phyloP scores from a whole-genome alignment of 2,113 vertebrate species.

The Siphamia tubifer region DNA sequence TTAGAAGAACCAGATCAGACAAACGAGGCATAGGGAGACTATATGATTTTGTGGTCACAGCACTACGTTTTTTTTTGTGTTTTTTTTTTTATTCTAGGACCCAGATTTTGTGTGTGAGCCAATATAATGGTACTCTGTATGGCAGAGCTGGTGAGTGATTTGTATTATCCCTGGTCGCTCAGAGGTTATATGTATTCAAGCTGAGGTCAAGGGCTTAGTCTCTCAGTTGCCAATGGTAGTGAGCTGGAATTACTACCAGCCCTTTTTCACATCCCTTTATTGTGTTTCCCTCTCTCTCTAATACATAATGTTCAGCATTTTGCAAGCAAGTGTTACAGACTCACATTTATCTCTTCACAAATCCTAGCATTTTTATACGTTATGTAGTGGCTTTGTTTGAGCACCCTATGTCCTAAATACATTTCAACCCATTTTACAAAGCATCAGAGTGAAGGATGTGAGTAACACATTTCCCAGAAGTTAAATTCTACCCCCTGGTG shows the following conservation, averaged over 20 bases:
- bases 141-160: constrained; percentile 13
- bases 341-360: background rate
- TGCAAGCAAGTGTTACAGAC: background rate
- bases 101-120: background rate
- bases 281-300: background rate
- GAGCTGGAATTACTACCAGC: constrained; percentile 9
- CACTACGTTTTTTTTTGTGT: constrained; percentile 39
- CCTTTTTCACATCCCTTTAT: background rate
- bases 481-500: background rate
- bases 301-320: background rate
- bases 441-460: background rate
- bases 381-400: background rate
- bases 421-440: background rate
- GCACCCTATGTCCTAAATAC: background rate
- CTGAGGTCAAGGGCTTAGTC: constrained; percentile 12
- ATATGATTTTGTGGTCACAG: constrained; percentile 47
- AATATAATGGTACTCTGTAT: background rate
- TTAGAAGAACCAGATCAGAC: constrained; percentile 45
- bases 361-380: background rate
- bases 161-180: constrained; percentile 12
- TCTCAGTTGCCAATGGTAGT: constrained; percentile 10
- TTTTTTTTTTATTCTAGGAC: constrained; percentile 51
- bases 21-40: constrained; percentile 8
- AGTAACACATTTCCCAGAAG: background rate
- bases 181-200: constrained; percentile 28